Evolutionary conservation across 2,113 vertebrate genomes (phyloP), one percentile per base, ranked within the genome.

Genomic region (Gymnarchus niloticus): DNA sequence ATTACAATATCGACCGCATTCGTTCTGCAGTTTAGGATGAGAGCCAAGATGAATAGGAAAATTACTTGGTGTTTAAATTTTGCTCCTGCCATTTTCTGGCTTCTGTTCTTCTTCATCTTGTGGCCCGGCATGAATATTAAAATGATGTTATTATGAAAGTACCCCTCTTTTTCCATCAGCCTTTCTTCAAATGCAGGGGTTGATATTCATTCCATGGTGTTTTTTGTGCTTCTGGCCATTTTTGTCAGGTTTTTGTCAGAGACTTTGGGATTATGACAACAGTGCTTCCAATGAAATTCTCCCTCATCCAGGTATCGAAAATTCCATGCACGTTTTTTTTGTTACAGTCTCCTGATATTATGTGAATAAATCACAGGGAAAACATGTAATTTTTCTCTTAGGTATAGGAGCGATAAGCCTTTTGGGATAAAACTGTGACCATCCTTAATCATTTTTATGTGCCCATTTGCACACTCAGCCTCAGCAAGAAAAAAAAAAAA

Each of bases 141-240:
- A 92, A 87, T 87, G 87, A 84, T 86, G 86, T 89, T 81, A 65
- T 48, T 85, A 88, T 88, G 85, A 89, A 88, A 80, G 80, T 56
- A 84, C 90, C 87, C 87, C 86, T 46, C 82, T 90, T 91, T 91
- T 91, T 90, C 91, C 91, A 91, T 85, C 89, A 91, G 83, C 87
- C 83, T 87, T 91, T 91, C 91, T 91, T 92, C 90, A 88, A 90
- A 89, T 88, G 85, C 84, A 81, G 49, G 76, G 85, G 85, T 48
- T 92, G 89, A 92, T 92, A 85, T 77, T 89, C 90, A 91, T 92
- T 85, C 88, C 93, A 92, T 91, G 78, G 56, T 21, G 86, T 81
- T 85, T 86, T 82, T 46, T 51, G 77, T 80, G 77, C 49, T 80
- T 80, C 49, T 51, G 77, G 44, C 77, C 12, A 0, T 56, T 82